Base-by-base conservation (phyloP, 2,888 invertebrate species). In the Troides helena region DNA sequence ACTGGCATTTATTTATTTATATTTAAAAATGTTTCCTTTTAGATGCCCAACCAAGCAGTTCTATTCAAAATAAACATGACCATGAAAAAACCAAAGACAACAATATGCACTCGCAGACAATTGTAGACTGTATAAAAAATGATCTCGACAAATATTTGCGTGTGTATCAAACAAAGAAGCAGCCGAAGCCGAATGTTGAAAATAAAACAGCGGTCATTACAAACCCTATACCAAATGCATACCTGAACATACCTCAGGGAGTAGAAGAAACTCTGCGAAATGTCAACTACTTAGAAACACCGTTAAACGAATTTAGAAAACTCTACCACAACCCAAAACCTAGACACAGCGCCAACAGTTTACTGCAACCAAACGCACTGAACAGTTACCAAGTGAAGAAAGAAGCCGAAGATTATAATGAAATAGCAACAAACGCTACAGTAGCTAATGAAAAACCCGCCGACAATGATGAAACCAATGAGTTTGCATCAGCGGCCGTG, bases 291-390 rank as follows among this genome's bases (percentile, higher is more conserved):
- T 75, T 91, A 43, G 89, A 89, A 72, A 87, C 85, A 18, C 88
- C 92, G 0, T 69, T 92, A 12, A 71, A 65, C 0, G 91, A 91
- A 65, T 92, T 92, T 64, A 82, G 92, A 67, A 89, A 88, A 72
- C 73, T 87, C 2, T 92, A 92, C 72, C 81, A 81, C 7, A 76
- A 81, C 0, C 75, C 74, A 10, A 80, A 76, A 63, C 46, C 70
- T 25, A 71, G 68, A 50, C 5, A 8, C 21, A 46, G 57, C 50
- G 65, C 65, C 18, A 43, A 43, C n/a, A 56, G 56, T n/a, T 1
- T 36, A 10, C 8, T 36, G 30, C 61, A 62, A 53, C 17, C 61
- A 4, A 10, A 23, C 63, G 23, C n/a, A 7, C 21, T 7, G 59
- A 64, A 39, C 61, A 43, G 23, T 10, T 25, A 60, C 8, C 53